phyloP scores from a whole-genome alignment of 2,888 invertebrate species.

The Spodoptera littoralis region DNA sequence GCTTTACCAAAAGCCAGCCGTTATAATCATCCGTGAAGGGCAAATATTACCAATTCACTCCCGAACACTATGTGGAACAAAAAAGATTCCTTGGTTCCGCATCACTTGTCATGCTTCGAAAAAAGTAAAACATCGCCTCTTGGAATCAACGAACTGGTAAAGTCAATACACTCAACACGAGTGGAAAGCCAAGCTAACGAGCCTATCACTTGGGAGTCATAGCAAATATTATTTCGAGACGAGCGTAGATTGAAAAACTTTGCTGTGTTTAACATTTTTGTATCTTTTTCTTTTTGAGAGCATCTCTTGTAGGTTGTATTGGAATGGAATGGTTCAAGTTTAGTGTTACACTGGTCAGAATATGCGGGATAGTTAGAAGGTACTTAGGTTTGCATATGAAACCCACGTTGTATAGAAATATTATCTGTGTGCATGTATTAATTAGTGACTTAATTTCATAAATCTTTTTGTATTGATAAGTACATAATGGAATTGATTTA shows the following conservation, averaged over 20 bases:
- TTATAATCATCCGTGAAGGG: conserved; percentile 17
- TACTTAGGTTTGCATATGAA: too few species aligned
- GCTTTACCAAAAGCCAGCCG: not conserved
- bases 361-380: too few species aligned
- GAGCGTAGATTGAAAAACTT: conserved; percentile 63
- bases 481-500: too few species aligned
- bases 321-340: not conserved
- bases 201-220: conserved; percentile 70
- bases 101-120: conserved; percentile 52
- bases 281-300: conserved; percentile 28
- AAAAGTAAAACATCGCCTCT: conserved; percentile 68
- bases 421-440: too few species aligned
- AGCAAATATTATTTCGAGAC: conserved; percentile 77
- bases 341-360: too few species aligned
- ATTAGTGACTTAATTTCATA: too few species aligned
- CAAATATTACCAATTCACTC: conserved; percentile 28
- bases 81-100: conserved; percentile 53
- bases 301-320: not conserved
- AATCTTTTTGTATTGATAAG: too few species aligned
- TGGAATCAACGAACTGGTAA: conserved; percentile 81
- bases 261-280: conserved; percentile 51
- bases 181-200: conserved; percentile 75
- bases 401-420: too few species aligned
- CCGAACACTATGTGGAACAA: conserved; percentile 32
- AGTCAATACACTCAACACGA: conserved; percentile 77